phyloP scores from a whole-genome alignment of 2,113 vertebrate species.

The Syngnathus scovelli region DNA sequence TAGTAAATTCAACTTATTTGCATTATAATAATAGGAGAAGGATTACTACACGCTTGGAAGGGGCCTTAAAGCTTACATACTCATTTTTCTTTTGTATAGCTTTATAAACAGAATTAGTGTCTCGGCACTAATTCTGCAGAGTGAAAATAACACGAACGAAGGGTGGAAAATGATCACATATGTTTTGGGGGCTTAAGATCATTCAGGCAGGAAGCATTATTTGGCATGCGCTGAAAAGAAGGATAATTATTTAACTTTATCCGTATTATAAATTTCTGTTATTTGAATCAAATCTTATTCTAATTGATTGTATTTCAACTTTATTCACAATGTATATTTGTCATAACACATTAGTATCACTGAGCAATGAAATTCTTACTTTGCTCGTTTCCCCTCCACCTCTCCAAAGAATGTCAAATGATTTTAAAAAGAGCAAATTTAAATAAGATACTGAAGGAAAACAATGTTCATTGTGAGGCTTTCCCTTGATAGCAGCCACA shows the following conservation, averaged over 20 bases:
- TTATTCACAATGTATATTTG: no score
- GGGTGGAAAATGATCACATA: background rate
- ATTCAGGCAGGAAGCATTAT: background rate
- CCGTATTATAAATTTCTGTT: no score
- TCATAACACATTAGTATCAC: no score
- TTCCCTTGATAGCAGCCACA: background rate
- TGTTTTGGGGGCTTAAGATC: background rate
- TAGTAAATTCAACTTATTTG: background rate
- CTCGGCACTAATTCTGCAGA: background rate
- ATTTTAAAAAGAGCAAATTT: no score
- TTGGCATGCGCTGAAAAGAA: background rate
- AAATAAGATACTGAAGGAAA: no score
- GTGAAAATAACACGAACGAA: background rate
- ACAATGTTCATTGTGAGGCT: no score
- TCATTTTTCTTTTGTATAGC: background rate
- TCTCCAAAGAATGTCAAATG: no score
- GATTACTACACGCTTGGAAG: background rate
- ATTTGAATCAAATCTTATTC: background rate
- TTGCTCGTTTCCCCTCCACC: no score
- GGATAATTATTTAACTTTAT: background rate
- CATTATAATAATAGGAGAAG: background rate
- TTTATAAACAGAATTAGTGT: background rate
- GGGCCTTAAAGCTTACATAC: background rate
- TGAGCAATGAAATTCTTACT: no score
- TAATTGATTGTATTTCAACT: background rate